A percentile compares a stretch with the other conserved stretches of the same genome.
phyloP scores from a whole-genome alignment of 2,888 invertebrate genomes.

The Crocallis elinguaria region DNA sequence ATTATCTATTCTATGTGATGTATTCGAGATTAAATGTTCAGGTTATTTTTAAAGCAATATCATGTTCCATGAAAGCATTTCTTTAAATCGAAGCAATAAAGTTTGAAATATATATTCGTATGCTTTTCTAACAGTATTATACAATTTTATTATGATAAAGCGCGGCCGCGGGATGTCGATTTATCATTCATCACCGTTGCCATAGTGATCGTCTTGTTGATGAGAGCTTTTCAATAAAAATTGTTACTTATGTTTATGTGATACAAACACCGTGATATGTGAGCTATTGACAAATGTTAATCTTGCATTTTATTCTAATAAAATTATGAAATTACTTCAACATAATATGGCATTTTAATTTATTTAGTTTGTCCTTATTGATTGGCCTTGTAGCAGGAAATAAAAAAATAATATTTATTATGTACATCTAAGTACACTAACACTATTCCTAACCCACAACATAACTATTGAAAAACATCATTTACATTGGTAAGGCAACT shows the following conservation, averaged over 20 bases:
- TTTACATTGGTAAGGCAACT: no score
- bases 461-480: no score
- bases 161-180: conserved; percentile 39
- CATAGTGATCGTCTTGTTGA: conserved; percentile 5
- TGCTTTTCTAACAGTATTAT: conserved; percentile 58
- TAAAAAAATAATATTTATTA: no score
- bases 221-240: conserved; percentile 20
- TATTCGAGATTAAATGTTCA: conserved; percentile 66
- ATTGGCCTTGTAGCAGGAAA: conserved; percentile 8
- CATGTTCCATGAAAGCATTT: conserved; percentile 62
- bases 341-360: conserved; percentile 38
- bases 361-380: conserved; percentile 17
- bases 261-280: conserved; percentile 41
- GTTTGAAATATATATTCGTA: conserved; percentile 42
- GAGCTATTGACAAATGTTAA: conserved; percentile 38
- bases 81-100: conserved; percentile 68
- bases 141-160: conserved; percentile 38
- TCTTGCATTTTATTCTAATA: conserved; percentile 59
- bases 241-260: conserved; percentile 39
- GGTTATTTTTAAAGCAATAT: conserved; percentile 68
- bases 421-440: conserved; percentile 1
- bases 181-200: conserved; percentile 18
- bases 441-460: conserved; percentile 9
- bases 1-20: conserved; percentile 60
- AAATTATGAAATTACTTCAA: conserved; percentile 51